Percentiles rank a stretch among this genome's conserved stretches.
phyloP scores from a whole-genome alignment of 2,797 vertebrate species.

The Thalassophryne amazonica region DNA sequence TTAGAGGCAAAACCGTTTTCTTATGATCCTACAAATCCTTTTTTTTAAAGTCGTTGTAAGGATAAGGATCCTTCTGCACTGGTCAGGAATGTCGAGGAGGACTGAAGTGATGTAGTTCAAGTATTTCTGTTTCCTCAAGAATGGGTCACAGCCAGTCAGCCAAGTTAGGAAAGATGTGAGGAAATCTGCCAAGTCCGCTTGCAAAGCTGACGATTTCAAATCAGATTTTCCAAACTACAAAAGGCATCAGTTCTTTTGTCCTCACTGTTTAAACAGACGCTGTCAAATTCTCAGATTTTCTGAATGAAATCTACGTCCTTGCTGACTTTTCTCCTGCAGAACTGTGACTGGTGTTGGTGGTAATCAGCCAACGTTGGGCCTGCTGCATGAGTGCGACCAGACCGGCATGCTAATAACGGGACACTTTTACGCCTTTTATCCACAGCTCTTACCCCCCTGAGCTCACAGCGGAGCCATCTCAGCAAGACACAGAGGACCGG shows the following conservation, averaged over 20 bases:
- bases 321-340: constrained; percentile 10
- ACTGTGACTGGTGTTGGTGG: constrained; percentile 6
- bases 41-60: background rate
- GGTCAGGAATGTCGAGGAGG: constrained; percentile 24
- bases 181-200: constrained; percentile 26
- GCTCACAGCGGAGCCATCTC: constrained; percentile 47
- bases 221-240: background rate
- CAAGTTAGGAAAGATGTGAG: constrained; percentile 19
- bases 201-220: constrained; percentile 29
- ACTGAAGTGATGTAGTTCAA: constrained; percentile 19
- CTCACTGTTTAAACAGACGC: background rate
- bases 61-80: constrained; percentile 16
- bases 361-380: constrained; percentile 30
- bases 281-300: background rate
- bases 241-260: background rate
- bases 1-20: background rate
- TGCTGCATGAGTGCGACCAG: constrained; percentile 21
- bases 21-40: background rate
- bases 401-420: constrained; percentile 65
- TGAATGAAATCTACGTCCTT: constrained; percentile 4
- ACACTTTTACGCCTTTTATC: constrained; percentile 57
- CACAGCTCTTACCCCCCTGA: constrained; percentile 35
- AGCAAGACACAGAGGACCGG: constrained; percentile 54
- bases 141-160: constrained; percentile 24
- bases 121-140: constrained; percentile 24